Evolutionary conservation across 2,113 vertebrate genomes (phyloP).

Genomic region (Dicaeum eximium): DNA sequence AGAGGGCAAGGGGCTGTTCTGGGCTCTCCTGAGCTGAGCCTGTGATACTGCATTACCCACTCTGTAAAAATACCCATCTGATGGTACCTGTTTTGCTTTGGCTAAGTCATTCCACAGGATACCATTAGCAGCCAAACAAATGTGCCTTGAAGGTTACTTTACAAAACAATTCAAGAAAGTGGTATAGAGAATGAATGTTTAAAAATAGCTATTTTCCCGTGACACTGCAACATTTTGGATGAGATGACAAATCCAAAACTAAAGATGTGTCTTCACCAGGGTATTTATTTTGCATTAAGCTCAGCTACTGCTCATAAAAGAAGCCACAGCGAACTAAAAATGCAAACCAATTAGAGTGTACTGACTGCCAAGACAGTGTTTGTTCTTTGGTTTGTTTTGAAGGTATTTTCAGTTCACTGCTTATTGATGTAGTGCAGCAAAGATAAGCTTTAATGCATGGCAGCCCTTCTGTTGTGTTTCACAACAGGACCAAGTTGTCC

Average conservation of each 20-base stretch:
- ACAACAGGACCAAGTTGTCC: not conserved
- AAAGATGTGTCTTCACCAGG: not conserved
- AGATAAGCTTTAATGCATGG: not conserved
- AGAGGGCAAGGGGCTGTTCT: not conserved
- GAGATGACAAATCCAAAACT: not conserved
- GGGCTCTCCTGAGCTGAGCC: not conserved
- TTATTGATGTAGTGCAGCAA: not conserved
- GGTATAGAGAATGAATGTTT: not conserved
- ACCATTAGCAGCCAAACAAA: not conserved
- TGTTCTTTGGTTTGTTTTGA: slow-evolving; percentile 1
- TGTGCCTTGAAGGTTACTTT: not conserved
- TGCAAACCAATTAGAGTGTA: not conserved
- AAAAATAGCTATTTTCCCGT: not conserved
- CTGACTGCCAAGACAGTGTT: slow-evolving; percentile 5
- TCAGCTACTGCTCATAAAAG: not conserved
- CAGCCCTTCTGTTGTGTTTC: not conserved
- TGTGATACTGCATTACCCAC: not conserved
- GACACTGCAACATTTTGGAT: not conserved
- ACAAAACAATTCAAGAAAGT: not conserved
- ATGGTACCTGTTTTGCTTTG: not conserved
- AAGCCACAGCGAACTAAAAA: not conserved
- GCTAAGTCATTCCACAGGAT: not conserved
- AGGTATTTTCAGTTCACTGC: not conserved
- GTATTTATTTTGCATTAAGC: not conserved
- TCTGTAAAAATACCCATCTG: not conserved